Conservation (phyloP, 2,113 vertebrate genomes). For the Aptenodytes patagonicus region DNA sequence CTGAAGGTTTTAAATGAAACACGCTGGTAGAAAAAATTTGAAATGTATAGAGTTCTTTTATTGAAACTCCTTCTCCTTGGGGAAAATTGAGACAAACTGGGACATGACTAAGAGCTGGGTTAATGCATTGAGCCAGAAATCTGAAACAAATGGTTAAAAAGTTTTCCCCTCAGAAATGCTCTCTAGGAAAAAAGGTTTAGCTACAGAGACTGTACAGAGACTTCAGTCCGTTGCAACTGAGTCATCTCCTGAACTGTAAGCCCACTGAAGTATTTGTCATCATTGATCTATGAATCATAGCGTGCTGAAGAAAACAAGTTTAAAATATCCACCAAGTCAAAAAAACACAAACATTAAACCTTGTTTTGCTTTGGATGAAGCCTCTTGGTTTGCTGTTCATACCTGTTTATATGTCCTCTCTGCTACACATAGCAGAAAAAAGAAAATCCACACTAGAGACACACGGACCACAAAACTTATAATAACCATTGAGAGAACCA, state of each 20-base stretch:
- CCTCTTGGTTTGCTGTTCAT: not conserved
- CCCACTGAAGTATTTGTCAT: not conserved
- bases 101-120: not conserved
- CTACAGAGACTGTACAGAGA: not conserved
- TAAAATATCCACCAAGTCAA: not conserved
- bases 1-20: not conserved
- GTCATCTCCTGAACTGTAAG: not conserved
- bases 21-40: not conserved
- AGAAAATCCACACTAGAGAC: constrained; percentile 98
- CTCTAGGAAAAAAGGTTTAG: not conserved
- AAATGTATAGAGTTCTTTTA: not conserved
- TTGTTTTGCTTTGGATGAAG: not conserved
- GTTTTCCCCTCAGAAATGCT: not conserved
- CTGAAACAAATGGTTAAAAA: not conserved
- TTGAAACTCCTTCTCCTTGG: not conserved
- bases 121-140: not conserved
- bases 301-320: not conserved
- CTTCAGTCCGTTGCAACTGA: not conserved
- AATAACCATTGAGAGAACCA: constrained; percentile 89
- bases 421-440: constrained; percentile 97
- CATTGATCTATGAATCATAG: not conserved
- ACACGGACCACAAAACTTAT: constrained; percentile 92
- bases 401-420: constrained; percentile 99
- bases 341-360: not conserved
- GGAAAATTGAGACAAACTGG: not conserved